These are phyloP conservation scores for Sphenopsis melanotis DNA, from an alignment of 2,797 vertebrate genomes.

Conservation along the genomic window DNA sequence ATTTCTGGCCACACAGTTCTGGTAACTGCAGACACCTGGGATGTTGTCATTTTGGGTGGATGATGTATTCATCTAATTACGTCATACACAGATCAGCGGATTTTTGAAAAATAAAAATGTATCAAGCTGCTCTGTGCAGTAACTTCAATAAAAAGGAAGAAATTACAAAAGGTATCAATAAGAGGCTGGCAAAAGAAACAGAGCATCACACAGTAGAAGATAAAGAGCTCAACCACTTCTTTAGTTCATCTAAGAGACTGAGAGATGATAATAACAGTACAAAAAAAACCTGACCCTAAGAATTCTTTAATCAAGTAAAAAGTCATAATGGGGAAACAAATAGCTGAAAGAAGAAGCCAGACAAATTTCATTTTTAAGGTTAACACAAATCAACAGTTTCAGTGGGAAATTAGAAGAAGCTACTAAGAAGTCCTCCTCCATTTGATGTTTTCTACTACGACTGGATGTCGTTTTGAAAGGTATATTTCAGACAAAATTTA, in stretches of 20 bases:
- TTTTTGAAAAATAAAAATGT: not conserved
- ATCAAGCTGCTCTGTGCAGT: not conserved
- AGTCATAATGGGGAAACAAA: not conserved
- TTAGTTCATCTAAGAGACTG: not conserved
- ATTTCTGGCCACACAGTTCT: not conserved
- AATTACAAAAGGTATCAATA: not conserved
- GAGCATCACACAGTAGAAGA: not conserved
- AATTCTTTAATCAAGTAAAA: not conserved
- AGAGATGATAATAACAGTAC: not conserved
- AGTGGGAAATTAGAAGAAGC: not conserved
- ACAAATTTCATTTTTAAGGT: not conserved
- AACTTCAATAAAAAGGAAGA: not conserved
- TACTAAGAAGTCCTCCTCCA: not conserved
- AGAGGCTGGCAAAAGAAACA: not conserved
- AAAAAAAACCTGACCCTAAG: not conserved
- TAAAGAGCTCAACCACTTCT: not conserved
- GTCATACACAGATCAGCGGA: rapidly evolving
- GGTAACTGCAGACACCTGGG: not conserved
- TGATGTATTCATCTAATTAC: not conserved
- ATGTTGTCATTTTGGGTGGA: not conserved
- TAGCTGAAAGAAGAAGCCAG: not conserved
- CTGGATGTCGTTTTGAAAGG: not conserved
- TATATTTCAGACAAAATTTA: not conserved
- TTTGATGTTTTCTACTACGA: not conserved
- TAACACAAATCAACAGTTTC: not conserved